phyloP scores from a whole-genome alignment of 2,113 vertebrate genomes.

The Phylloscopus whistleri region DNA sequence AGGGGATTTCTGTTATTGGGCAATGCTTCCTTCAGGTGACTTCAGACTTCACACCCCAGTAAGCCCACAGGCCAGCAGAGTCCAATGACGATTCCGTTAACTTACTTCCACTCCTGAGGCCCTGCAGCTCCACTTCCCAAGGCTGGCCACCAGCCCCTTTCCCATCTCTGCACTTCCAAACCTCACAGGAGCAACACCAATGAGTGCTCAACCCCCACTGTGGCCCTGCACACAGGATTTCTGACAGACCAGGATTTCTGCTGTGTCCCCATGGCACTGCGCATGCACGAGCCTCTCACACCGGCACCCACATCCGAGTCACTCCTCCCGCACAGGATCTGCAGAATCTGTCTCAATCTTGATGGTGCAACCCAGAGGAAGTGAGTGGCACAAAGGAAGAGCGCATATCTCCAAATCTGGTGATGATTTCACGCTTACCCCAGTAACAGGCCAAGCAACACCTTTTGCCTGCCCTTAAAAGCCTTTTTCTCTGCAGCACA shows the following conservation, averaged over 20 bases:
- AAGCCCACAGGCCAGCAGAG: neutral
- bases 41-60: neutral
- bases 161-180: neutral
- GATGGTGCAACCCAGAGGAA: neutral
- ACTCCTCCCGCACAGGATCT: neutral
- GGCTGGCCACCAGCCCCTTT: neutral
- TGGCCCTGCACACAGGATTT: neutral
- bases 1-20: neutral
- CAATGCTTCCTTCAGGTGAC: neutral
- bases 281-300: accelerated
- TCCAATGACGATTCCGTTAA: neutral
- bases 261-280: accelerated
- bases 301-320: neutral
- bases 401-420: accelerated
- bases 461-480: neutral
- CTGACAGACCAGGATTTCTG: neutral
- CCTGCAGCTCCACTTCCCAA: neutral
- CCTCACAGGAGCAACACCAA: neutral
- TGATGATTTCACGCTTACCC: neutral
- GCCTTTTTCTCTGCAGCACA: neutral
- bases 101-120: neutral
- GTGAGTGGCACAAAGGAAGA: neutral
- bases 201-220: neutral
- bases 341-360: neutral
- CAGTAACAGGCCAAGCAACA: neutral